These are phyloP conservation scores for Selene dorsalis DNA, from an alignment of 2,797 vertebrate species.

Conservation along the genomic window DNA sequence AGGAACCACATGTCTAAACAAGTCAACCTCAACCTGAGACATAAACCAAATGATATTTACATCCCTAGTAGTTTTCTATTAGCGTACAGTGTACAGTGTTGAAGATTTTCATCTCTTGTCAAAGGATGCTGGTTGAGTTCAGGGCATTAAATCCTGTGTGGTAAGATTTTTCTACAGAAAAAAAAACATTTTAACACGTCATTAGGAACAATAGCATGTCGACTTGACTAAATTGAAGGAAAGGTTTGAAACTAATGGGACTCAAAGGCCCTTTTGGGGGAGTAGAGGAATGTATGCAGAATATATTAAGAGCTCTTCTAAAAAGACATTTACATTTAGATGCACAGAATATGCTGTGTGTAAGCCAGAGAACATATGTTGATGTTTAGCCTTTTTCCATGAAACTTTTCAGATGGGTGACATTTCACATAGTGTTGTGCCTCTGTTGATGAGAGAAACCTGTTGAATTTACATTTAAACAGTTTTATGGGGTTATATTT, in stretches of 20 bases:
- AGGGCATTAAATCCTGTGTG: slow-evolving; percentile 9
- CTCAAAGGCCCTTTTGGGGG: background rate
- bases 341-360: background rate
- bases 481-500: background rate
- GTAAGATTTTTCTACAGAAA: slow-evolving; percentile 20
- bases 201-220: slow-evolving; percentile 30
- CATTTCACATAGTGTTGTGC: background rate
- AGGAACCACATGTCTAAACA: slow-evolving; percentile 30
- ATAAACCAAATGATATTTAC: slow-evolving; percentile 6
- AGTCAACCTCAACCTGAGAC: slow-evolving; percentile 22
- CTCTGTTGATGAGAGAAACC: background rate
- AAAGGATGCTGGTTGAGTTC: background rate
- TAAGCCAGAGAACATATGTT: background rate
- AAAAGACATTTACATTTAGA: background rate
- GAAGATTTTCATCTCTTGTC: slow-evolving; percentile 6
- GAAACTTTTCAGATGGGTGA: background rate
- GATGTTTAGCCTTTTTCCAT: slow-evolving; percentile 3
- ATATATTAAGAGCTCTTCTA: slow-evolving; percentile 1
- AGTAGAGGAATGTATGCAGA: background rate
- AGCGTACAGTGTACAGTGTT: background rate
- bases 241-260: slow-evolving; percentile 17
- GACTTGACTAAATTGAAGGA: slow-evolving; percentile 37
- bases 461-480: background rate
- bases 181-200: slow-evolving; percentile 10
- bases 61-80: slow-evolving; percentile 25